phyloP scores from a whole-genome alignment of 2,888 invertebrate species.

The Amiota minor region DNA sequence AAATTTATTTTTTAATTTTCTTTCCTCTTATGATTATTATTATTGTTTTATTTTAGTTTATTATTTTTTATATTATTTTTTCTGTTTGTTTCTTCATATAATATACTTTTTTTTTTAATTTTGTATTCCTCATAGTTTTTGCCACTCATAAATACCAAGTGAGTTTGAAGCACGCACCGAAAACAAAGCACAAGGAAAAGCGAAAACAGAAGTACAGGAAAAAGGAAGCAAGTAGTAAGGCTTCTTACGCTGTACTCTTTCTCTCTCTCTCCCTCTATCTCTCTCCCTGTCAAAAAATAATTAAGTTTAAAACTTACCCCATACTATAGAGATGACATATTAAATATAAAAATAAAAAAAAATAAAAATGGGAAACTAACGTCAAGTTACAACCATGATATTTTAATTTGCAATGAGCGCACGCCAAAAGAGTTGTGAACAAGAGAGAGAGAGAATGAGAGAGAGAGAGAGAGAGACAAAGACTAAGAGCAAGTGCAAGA shows the following conservation, averaged over 20 bases:
- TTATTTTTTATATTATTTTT: constrained; percentile 32
- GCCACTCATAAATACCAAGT: too few relatives aligned
- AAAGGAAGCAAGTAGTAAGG: constrained; percentile 32
- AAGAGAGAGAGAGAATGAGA: too few relatives aligned
- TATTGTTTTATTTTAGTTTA: constrained; percentile 35
- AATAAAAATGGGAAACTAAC: too few relatives aligned
- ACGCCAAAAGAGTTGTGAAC: too few relatives aligned
- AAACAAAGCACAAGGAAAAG: constrained; percentile 40
- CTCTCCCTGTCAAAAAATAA: neutral
- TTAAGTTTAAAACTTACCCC: constrained; percentile 20
- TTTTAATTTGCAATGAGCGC: constrained; percentile 8
- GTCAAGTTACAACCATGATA: constrained; percentile 5
- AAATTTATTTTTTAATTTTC: too few relatives aligned
- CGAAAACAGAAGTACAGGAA: constrained; percentile 39
- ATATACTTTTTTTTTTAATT: too few relatives aligned
- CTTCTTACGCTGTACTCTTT: constrained; percentile 33
- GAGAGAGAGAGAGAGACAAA: too few relatives aligned
- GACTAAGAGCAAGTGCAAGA: too few relatives aligned
- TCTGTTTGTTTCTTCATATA: too few relatives aligned
- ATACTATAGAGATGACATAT: neutral
- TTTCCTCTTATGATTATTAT: constrained; percentile 14
- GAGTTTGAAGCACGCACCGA: constrained; percentile 52
- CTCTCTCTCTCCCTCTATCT: too few relatives aligned
- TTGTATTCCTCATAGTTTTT: too few relatives aligned
- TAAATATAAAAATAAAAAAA: too few relatives aligned